These are phyloP conservation scores for Ips nitidus DNA, from an alignment of 1,140 invertebrate genomes.

Conservation along the genomic window DNA sequence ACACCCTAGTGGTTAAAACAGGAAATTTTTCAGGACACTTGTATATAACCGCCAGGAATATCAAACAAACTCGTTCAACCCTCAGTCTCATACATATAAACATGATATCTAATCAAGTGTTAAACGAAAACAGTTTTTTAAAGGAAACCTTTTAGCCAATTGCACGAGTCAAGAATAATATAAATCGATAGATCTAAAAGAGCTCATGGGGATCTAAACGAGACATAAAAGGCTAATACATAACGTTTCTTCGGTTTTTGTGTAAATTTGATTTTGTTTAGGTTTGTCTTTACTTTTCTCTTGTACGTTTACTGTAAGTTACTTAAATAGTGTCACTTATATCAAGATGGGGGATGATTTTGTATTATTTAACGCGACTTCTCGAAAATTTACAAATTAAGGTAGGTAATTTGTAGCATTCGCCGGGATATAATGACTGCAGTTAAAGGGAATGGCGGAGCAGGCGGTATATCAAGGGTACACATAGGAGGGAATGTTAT, in stretches of 20 bases:
- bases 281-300: no score
- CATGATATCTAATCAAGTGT: conserved; percentile 19
- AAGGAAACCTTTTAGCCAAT: conserved; percentile 21
- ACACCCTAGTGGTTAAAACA: no score
- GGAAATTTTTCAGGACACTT: no score
- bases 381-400: conserved; percentile 15
- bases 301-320: no score
- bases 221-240: not conserved
- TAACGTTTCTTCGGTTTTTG: no score
- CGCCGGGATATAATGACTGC: conserved; percentile 28
- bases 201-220: not conserved
- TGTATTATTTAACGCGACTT: not conserved
- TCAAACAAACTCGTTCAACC: conserved; percentile 1
- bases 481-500: conserved; percentile 43
- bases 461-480: conserved; percentile 18
- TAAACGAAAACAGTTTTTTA: conserved; percentile 30
- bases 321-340: no score
- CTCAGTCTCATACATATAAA: conserved; percentile 15
- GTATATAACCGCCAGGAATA: not conserved
- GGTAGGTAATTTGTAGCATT: conserved; percentile 15
- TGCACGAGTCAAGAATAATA: not conserved
- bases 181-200: not conserved
- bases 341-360: no score
- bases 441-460: conserved; percentile 22
- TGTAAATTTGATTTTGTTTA: no score